Evolutionary conservation across 1,140 invertebrate genomes (phyloP).

Genomic region (Holotrichia oblita): DNA sequence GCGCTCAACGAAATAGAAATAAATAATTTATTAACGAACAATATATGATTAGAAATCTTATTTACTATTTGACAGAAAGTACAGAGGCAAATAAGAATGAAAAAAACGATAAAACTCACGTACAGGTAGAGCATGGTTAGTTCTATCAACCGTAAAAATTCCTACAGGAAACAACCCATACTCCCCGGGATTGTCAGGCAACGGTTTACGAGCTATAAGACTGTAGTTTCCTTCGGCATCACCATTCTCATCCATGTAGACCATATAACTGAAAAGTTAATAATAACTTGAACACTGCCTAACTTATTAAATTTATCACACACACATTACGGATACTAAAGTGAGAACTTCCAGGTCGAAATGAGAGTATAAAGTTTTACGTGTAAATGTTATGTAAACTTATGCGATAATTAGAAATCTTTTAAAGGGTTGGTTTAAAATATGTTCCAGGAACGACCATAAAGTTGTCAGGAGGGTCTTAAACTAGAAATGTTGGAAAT

Average conservation of each 20-base stretch:
- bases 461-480: no score
- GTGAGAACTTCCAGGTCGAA: not conserved
- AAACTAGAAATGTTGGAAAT: no score
- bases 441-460: no score
- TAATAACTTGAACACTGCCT: not conserved
- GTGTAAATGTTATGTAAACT: not conserved
- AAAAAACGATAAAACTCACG: slow-evolving; percentile 53
- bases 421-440: no score
- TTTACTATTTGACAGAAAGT: no score
- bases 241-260: slow-evolving; percentile 93
- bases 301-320: no score
- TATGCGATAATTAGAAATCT: not conserved
- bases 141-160: slow-evolving; percentile 67
- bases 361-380: not conserved
- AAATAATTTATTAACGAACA: no score
- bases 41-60: no score
- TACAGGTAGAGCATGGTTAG: slow-evolving; percentile 67
- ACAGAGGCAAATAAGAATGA: no score
- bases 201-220: slow-evolving; percentile 73
- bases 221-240: slow-evolving; percentile 98
- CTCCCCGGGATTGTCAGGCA: slow-evolving; percentile 46
- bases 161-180: slow-evolving; percentile 81
- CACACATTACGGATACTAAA: no score
- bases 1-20: no score
- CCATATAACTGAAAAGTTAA: slow-evolving; percentile 74